A percentile compares a stretch with the other conserved stretches of the same genome.
Evolutionary conservation across 2,888 invertebrate genomes (phyloP).

Genomic region (Agrochola circellaris): DNA sequence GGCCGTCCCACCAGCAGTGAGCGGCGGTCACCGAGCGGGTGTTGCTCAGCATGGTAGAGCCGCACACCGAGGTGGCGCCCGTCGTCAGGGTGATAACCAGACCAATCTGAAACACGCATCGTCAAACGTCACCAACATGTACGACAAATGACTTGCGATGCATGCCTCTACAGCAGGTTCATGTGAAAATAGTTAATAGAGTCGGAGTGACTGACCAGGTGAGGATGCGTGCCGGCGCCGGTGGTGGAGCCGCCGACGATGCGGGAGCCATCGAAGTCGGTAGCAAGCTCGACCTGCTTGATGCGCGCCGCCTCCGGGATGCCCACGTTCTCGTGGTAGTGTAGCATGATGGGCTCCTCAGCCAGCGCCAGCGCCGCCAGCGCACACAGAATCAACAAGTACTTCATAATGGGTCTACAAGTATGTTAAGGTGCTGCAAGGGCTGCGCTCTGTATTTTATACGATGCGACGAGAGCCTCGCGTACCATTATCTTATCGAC

Average conservation of each 20-base stretch:
- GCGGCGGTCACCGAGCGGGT: conserved; percentile 72
- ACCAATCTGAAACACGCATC: conserved; percentile 62
- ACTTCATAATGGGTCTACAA: conserved; percentile 46
- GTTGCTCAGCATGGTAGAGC: conserved; percentile 71
- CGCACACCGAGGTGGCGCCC: conserved; percentile 71
- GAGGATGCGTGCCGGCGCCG: conserved; percentile 33
- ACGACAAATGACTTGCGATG: not conserved
- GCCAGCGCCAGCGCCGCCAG: conserved; percentile 31
- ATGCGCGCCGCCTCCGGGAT: conserved; percentile 66
- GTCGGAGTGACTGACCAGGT: conserved; percentile 32
- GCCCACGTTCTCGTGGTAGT: conserved; percentile 67
- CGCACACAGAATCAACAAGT: conserved; percentile 24
- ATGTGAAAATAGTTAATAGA: not conserved
- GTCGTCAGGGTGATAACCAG: conserved; percentile 70
- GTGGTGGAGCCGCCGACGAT: conserved; percentile 53
- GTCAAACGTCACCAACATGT: not conserved
- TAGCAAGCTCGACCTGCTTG: conserved; percentile 57
- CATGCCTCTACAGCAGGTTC: not conserved
- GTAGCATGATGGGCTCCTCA: conserved; percentile 44
- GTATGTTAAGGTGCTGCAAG: conserved; percentile 1
- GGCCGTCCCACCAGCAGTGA: conserved; percentile 76
- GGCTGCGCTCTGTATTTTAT: conserved; percentile 16
- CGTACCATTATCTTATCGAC: conserved; percentile 39
- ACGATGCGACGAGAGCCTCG: not conserved
- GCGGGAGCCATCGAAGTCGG: conserved; percentile 64